Conservation (phyloP, 2,113 vertebrate genomes). For the Aptenodytes forsteri region DNA sequence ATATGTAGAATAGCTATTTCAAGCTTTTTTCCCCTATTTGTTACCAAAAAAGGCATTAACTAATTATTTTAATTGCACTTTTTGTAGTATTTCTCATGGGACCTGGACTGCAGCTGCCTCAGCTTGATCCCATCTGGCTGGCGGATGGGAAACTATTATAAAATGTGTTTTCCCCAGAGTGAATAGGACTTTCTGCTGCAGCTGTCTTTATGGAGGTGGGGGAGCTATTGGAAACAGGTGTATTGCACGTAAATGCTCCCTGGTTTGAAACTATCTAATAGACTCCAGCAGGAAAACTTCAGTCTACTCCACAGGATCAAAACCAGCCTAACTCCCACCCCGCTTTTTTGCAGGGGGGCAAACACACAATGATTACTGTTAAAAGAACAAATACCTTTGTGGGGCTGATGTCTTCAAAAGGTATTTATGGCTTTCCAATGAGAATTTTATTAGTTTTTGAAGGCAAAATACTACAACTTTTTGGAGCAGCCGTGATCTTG, state of each 20-base stretch:
- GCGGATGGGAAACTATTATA: not conserved
- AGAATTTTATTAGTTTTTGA: not conserved
- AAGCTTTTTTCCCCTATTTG: not conserved
- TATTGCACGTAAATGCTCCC: not conserved
- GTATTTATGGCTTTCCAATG: not conserved
- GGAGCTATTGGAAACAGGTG: not conserved
- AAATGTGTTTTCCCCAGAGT: not conserved
- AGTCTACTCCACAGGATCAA: not conserved
- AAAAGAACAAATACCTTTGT: not conserved
- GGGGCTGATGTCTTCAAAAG: not conserved
- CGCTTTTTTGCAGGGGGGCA: not conserved
- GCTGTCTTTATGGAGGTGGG: not conserved
- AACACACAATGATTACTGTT: not conserved
- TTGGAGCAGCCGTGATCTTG: not conserved
- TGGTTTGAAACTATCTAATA: not conserved
- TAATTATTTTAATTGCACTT: slow-evolving; percentile 62
- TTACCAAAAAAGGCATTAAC: slow-evolving; percentile 45
- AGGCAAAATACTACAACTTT: not conserved
- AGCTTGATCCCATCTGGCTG: slow-evolving; percentile 37
- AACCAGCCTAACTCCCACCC: not conserved
- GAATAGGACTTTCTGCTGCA: not conserved
- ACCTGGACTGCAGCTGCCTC: slow-evolving; percentile 37
- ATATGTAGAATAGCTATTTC: not conserved
- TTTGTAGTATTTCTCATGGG: slow-evolving; percentile 24
- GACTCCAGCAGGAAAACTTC: not conserved